Base-by-base conservation (phyloP, 2,113 vertebrate genomes). In the Machaerirhynchus nigripectus region DNA sequence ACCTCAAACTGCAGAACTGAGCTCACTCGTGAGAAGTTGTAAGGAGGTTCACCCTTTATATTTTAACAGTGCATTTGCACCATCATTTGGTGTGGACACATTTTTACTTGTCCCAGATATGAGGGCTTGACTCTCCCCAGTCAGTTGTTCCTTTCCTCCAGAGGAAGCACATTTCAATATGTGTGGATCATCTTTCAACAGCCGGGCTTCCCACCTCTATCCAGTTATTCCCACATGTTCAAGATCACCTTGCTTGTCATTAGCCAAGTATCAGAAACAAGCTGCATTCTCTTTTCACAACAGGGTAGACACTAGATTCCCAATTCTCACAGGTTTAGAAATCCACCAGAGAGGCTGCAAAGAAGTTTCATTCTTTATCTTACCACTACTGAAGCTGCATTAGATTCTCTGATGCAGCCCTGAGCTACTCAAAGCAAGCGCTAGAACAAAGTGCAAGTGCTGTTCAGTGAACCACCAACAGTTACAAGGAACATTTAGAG, bases 11-110 rank as follows among this genome's bases (percentile, higher is more conserved):
- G 44, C 30, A 71, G 14, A 55, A 23, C 46, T 3, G 7, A 77
- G 31, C 28, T 55, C 7, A 6, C 13, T 27, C 22, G 1, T 22
- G 17, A 50, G 0, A n/a, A 35, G 12, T 1, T 19, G 8, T 3
- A 61, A 60, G 5, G 53, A 15, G 2, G 13, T 8, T 70, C 37
- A 42, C 4, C 33, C 20, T 59, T 59, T 5, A 5, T 11, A 68
- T 42, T 91, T 52, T 46, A 81, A 24, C 27, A 46, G 35, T 7
- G 22, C 18, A 35, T 63, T 37, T 70, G 27, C 11, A 68, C 9
- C 5, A 2, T 0, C 59, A 37, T 17, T 67, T 70, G 37, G n/a
- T 2, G 0, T 2, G 4, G 10, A 64, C 40, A 33, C 8, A 37
- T 24, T 31, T 30, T 44, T 10, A 55, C 27, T 46, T 22, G 22